Evolutionary conservation across 2,888 invertebrate genomes (phyloP), one percentile per base, ranked within the genome.

Genomic region (Cybosia mesomella): DNA sequence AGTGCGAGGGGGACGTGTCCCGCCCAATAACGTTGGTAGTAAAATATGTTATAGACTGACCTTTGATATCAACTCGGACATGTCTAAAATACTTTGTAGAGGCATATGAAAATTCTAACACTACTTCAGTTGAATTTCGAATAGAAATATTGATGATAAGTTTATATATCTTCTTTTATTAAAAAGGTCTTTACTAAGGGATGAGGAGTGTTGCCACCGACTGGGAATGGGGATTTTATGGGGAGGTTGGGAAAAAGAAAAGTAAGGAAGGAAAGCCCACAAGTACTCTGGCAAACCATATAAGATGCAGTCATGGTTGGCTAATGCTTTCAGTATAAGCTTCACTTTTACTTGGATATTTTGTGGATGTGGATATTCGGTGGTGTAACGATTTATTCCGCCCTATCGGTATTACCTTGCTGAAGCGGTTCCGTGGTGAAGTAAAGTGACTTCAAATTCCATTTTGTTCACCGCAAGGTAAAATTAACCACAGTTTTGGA

Each of bases 41-140:
- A 21, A 61, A 61, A 61, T 24, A 61, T 61, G 32, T 32, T 32
- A 53, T 49, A 49, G 60, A 13, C 21, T 53, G 18, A 32, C 43
- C 13, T 43, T 43, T 60, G 60, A 62, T 32, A 62, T 21, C 55
- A 7, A 2, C 8, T 49, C 21, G 21, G 32, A 21, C 13, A 32
- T 53, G 53, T 62, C n/a, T 13, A 1, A 43, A 49, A 28, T 24
- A 28, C 24, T 58, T 58, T 34, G 58, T 28, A 55, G 15, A 21
- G 15, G 28, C 28, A 1, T 28, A 28, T 55, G 28, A 55, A 55
- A 55, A 55, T 55, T 15, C 24, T 24, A 15, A 28, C 28, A 15
- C 2, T 55, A 55, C 15, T 55, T 55, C 15, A 24, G 28, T 55
- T 13, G 49, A 49, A 49, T 49, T 49, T n/a, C 4, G n/a, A 49